phyloP scores from a whole-genome alignment of 2,797 vertebrate genomes.

The Psittacula derbiana region DNA sequence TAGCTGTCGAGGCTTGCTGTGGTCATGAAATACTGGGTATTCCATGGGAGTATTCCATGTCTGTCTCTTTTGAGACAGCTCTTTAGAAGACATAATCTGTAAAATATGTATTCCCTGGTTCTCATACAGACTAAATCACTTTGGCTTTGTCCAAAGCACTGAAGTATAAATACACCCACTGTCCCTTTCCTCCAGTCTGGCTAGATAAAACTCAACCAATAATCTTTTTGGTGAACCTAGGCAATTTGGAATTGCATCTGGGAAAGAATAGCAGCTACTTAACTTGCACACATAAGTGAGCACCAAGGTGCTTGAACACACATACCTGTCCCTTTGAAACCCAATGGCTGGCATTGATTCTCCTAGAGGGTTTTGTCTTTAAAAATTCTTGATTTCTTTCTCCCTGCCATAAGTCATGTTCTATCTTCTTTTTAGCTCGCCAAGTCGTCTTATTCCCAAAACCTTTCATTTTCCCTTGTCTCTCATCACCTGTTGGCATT shows the following conservation, averaged over 20 bases:
- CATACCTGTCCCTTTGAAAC: neutral
- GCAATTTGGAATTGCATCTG: neutral
- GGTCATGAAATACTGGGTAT: neutral
- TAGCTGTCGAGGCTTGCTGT: neutral
- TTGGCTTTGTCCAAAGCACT: neutral
- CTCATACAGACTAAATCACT: neutral
- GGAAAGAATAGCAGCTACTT: neutral
- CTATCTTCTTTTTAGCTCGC: neutral
- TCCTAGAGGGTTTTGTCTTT: neutral
- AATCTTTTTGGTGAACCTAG: neutral
- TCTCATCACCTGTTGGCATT: neutral
- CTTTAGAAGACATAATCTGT: neutral
- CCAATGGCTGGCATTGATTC: neutral
- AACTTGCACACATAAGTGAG: neutral
- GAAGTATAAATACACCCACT: neutral
- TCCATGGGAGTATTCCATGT: neutral
- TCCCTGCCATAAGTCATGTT: neutral
- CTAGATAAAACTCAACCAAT: neutral
- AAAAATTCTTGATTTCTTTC: neutral
- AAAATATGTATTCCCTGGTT: neutral
- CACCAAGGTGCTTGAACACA: neutral
- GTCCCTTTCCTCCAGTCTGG: neutral
- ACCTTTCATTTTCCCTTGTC: neutral
- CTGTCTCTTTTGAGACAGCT: neutral
- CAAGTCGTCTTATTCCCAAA: neutral